Base-by-base conservation (phyloP, 2,888 invertebrate species). In the Drosophila austrosaltans region DNA sequence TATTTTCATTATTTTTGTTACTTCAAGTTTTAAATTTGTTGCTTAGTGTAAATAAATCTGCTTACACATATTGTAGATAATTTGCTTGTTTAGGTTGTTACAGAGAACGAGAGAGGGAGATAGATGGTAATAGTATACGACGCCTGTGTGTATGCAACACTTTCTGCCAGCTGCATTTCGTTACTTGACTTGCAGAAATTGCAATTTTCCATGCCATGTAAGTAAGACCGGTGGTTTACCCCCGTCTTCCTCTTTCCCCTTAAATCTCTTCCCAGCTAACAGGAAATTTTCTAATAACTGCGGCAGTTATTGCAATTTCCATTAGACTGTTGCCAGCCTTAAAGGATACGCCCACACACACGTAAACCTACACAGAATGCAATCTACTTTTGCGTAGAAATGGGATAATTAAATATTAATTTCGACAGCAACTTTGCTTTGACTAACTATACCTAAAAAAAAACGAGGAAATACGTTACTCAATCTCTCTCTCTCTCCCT, bases 321-420 rank as follows among this genome's bases (percentile, higher is more conserved):
- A 56, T 69, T 66, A 70, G 60, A 70, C 76, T 64, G 25, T 53
- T 42, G 36, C 10, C 57, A 48, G 32, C 63, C 71, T 16, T 40
- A 56, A 61, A 57, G 8, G 22, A 32, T 56, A 57, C 8, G 44
- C 28, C 32, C 22, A 2, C 20, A 22, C 16, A n/a, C 58, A 25
- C 10, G 64, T 62, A 42, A 5, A 7, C 16, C 53, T 68, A 69
- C 57, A 48, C 20, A 48, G 25, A 48, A 48, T 48, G 25, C 48
- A 48, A 48, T 48, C 48, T 48, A 12, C 48, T 4, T 8, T 25
- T 25, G 48, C 48, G 22, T 25, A 48, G 48, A 48, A 48, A 48
- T 48, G 12, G 48, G 48, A 48, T 48, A 75, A 82, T 87, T 72
- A 87, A 87, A 80, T 82, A 87, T 87, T 82, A 82, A 87, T 87